Percentiles rank a stretch among this genome's conserved stretches.
Conservation (phyloP, 2,888 invertebrate species). For the Sphecodes monilicornis region DNA sequence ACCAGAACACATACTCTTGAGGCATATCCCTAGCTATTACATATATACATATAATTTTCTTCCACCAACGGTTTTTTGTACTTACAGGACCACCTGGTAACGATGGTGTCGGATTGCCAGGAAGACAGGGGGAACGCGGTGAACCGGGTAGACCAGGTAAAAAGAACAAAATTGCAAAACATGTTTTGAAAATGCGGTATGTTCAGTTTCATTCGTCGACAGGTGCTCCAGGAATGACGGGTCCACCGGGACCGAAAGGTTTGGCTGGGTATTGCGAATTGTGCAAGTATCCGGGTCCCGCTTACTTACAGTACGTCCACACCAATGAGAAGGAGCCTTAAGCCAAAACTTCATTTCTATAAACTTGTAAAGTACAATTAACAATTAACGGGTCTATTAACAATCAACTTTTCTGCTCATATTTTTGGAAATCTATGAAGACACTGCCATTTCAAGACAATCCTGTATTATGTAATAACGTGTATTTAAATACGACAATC, state of each 20-base stretch:
- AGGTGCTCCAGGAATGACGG: constrained; percentile 85
- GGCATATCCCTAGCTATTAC: too few relatives aligned
- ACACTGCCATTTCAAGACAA: constrained; percentile 18
- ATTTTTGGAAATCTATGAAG: constrained; percentile 6
- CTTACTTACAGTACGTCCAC: constrained; percentile 86
- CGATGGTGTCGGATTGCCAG: constrained; percentile 88
- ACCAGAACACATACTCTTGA: too few relatives aligned
- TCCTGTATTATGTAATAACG: not conserved
- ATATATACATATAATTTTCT: constrained; percentile 21
- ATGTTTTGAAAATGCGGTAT: constrained; percentile 38
- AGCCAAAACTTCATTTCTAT: constrained; percentile 12
- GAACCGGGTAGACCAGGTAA: constrained; percentile 90
- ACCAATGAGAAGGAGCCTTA: constrained; percentile 87
- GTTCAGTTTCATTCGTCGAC: constrained; percentile 59
- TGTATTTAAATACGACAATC: constrained; percentile 27
- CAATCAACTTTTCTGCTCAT: constrained; percentile 1
- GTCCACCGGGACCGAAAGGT: constrained; percentile 89
- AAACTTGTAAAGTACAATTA: not conserved
- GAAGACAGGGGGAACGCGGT: constrained; percentile 91
- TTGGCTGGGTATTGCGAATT: constrained; percentile 88
- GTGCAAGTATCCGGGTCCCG: constrained; percentile 87
- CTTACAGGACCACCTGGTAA: constrained; percentile 88
- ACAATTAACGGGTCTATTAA: not conserved
- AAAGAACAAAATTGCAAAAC: constrained; percentile 40
- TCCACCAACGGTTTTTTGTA: constrained; percentile 21